Base-by-base conservation (phyloP, 2,888 invertebrate genomes). In the Psylliodes chrysocephalus region DNA sequence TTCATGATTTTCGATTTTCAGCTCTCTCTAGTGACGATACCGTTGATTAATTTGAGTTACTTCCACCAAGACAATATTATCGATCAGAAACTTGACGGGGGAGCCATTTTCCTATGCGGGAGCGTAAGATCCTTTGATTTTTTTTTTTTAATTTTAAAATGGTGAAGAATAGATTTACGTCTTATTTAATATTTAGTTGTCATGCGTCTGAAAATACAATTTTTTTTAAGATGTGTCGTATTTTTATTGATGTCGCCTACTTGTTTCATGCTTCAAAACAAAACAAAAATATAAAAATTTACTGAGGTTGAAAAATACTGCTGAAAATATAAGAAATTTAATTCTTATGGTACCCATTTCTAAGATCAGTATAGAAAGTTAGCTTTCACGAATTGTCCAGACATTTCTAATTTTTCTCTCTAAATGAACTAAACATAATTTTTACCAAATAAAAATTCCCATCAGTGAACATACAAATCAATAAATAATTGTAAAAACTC, bases 1-100 rank as follows among this genome's bases (percentile, higher is more conserved):
- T 54, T 42, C 18, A 42, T 40, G 25, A 14, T 54, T 54, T 54
- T 54, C 54, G 54, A 54, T 54, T 54, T 54, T 54, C 54, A 54
- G 54, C 42, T 40, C 54, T 40, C 38, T 54, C 40, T 54, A 54
- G 35, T 38, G 42, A 54, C 25, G 28, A 42, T 19, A 40, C 53
- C 12, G 42, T 38, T 19, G 17, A 40, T 54, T 54, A 42, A 38
- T 30, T 51, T 17, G 17, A 30, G 38, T 53, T 54, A 42, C 54
- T 40, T 38, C 42, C 40, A 42, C 38, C 15, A 14, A 28, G 33
- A 35, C 10, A 14, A 52, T 35, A 35, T 35, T n/a, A 38, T 35
- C 17, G 35, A 52, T 54, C 25, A 22, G 40, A 35, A 42, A 15
- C 35, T 54, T 38, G n/a, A 54, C 42, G 54, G 54, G 35, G 54